A percentile compares a stretch with the other conserved stretches of the same genome.
These are phyloP conservation scores for Apoda limacodes DNA, from an alignment of 2,888 invertebrate genomes.

Conservation along the genomic window DNA sequence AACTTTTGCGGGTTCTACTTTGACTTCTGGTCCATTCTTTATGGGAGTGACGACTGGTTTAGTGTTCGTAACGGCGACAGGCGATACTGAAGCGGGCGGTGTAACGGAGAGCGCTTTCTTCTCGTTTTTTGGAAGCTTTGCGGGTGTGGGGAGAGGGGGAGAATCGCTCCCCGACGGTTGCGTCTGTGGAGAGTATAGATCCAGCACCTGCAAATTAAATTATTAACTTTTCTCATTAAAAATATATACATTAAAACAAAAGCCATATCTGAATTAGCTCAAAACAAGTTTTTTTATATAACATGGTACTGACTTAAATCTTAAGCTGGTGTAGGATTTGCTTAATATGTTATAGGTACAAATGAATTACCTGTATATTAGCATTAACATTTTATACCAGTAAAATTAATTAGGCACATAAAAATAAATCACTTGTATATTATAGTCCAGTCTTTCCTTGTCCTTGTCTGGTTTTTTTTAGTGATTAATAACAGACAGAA, in stretches of 20 bases:
- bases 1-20: slow-evolving; percentile 42
- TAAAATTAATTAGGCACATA: no score
- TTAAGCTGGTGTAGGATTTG: no score
- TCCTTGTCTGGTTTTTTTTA: no score
- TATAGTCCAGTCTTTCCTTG: no score
- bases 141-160: slow-evolving; percentile 60
- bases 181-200: slow-evolving; percentile 86
- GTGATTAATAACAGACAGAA: no score
- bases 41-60: slow-evolving; percentile 42
- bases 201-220: slow-evolving; percentile 71
- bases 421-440: no score
- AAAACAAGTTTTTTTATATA: no score
- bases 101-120: slow-evolving; percentile 61
- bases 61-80: slow-evolving; percentile 38
- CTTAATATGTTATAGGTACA: no score
- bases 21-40: slow-evolving; percentile 49
- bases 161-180: slow-evolving; percentile 76
- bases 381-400: no score
- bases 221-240: not conserved
- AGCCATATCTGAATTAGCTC: no score
- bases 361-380: no score
- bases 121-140: slow-evolving; percentile 65
- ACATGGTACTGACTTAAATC: no score
- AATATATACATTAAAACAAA: not conserved
- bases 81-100: slow-evolving; percentile 61